phyloP scores from a whole-genome alignment of 2,888 invertebrate species.

The Clusia tigrina region DNA sequence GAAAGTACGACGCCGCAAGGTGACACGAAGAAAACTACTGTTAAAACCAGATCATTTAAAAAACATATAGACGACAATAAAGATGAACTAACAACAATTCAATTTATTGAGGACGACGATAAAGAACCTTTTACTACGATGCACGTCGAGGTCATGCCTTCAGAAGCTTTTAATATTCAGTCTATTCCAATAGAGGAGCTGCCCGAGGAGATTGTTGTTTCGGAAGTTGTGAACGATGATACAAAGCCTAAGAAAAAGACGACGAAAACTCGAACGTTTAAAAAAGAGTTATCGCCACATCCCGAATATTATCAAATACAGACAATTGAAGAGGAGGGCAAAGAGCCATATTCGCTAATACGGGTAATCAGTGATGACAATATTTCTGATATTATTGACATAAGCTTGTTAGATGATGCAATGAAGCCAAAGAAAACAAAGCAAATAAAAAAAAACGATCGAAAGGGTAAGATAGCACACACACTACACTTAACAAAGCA shows the following conservation, averaged over 20 bases:
- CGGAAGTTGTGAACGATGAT: conserved; percentile 56
- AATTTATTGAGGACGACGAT: conserved; percentile 58
- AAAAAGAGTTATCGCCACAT: conserved; percentile 58
- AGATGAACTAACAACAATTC: conserved; percentile 63
- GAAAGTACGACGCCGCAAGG: conserved; percentile 56
- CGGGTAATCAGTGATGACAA: conserved; percentile 62
- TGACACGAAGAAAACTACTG: conserved; percentile 52
- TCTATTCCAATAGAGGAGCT: conserved; percentile 56
- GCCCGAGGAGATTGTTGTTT: conserved; percentile 56
- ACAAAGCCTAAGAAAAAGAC: conserved; percentile 59
- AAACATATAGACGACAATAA: conserved; percentile 59
- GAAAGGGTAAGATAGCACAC: conserved; percentile 60
- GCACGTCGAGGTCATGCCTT: conserved; percentile 48
- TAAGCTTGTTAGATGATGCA: conserved; percentile 60
- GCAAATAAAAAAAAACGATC: conserved; percentile 55
- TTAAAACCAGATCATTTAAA: conserved; percentile 60
- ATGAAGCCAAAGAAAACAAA: conserved; percentile 43
- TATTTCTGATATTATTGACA: conserved; percentile 59
- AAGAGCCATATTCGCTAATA: conserved; percentile 62
- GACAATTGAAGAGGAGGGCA: conserved; percentile 66
- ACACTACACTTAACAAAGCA: conserved; percentile 36
- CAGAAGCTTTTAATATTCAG: conserved; percentile 49
- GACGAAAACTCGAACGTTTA: conserved; percentile 65
- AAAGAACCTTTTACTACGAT: conserved; percentile 55
- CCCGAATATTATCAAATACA: conserved; percentile 65